phyloP scores from a whole-genome alignment of 2,888 invertebrate genomes.

The Sisyra nigra region DNA sequence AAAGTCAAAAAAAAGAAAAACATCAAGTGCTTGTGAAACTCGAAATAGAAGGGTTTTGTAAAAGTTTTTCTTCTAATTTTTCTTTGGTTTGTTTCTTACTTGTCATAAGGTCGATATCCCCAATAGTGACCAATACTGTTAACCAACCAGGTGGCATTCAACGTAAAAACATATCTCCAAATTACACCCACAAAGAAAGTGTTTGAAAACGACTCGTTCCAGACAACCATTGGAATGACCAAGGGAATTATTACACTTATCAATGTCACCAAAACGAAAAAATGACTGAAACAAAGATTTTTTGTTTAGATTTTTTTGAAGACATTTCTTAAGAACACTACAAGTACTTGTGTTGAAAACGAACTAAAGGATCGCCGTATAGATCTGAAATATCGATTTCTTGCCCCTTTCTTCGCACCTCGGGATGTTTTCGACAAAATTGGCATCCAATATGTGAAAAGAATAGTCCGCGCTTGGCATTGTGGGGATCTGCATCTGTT shows the following conservation, averaged over 20 bases:
- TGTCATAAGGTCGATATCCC: constrained; percentile 31
- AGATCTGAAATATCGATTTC: constrained; percentile 75
- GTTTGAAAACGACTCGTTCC: constrained; percentile 35
- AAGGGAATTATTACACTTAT: constrained; percentile 29
- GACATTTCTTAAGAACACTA: not conserved
- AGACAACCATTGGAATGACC: constrained; percentile 36
- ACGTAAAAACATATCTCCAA: constrained; percentile 35
- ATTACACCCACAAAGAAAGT: constrained; percentile 28
- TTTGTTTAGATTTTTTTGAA: not conserved
- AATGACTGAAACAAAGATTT: not conserved
- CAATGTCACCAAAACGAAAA: not conserved
- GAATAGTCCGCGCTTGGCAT: constrained; percentile 78
- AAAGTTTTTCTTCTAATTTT: too few relatives aligned
- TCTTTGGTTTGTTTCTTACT: too few relatives aligned
- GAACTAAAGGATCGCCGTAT: constrained; percentile 65
- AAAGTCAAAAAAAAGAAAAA: constrained; percentile 11
- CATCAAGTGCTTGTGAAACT: too few relatives aligned
- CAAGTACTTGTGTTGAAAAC: constrained; percentile 69
- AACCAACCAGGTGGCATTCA: constrained; percentile 46
- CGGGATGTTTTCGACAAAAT: constrained; percentile 71
- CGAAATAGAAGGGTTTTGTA: too few relatives aligned
- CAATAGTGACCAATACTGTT: constrained; percentile 46
- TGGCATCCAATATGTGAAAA: constrained; percentile 94
- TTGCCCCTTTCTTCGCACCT: constrained; percentile 71
- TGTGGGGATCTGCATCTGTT: constrained; percentile 83